Evolutionary conservation across 2,113 vertebrate genomes (phyloP).

Genomic region (Cochlearius cochlearius): DNA sequence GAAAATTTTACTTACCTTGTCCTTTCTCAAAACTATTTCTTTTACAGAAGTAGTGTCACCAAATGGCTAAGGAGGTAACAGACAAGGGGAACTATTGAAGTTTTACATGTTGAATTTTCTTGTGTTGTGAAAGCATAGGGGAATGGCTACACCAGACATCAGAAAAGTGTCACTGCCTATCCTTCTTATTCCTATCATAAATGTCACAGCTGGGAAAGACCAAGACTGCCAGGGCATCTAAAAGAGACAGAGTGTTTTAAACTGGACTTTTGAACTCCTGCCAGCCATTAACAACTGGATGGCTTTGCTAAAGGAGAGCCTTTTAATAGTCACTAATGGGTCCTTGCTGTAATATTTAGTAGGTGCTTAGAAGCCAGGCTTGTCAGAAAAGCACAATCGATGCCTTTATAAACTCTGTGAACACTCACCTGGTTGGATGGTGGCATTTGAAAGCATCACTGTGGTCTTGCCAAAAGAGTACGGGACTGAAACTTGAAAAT

Average conservation of each 20-base stretch:
- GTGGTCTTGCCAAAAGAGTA: neutral
- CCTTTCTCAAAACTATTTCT: neutral
- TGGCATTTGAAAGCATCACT: neutral
- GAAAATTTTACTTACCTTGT: neutral
- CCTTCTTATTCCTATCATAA: neutral
- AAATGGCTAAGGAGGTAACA: neutral
- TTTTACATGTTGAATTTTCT: neutral
- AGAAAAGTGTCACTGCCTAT: neutral
- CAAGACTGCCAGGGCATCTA: neutral
- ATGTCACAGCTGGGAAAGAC: neutral
- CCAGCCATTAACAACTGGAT: slow-evolving; percentile 17
- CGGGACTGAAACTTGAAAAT: neutral
- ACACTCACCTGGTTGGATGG: neutral
- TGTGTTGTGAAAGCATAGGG: neutral
- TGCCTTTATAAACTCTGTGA: neutral
- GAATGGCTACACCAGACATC: neutral
- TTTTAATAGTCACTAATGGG: neutral
- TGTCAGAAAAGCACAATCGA: neutral
- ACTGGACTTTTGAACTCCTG: neutral
- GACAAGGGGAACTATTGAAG: neutral
- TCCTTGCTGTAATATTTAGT: slow-evolving; percentile 42
- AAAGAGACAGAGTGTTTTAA: neutral
- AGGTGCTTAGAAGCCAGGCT: neutral
- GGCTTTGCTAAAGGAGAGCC: neutral
- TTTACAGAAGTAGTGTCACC: neutral